Base-by-base conservation (phyloP, 2,888 invertebrate species). In the Meliscaeva auricollis region DNA sequence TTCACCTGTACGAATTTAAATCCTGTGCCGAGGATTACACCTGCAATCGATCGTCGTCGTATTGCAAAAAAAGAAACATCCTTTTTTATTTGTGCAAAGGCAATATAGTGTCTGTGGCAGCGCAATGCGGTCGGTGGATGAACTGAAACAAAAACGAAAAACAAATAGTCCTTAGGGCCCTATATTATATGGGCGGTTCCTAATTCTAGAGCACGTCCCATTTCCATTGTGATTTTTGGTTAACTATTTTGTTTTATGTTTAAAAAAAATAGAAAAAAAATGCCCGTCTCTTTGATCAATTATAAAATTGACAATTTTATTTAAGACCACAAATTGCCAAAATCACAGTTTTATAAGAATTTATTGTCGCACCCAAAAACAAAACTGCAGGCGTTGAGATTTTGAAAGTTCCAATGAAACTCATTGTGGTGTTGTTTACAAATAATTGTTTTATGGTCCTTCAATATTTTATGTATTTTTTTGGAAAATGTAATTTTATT, bases 1-100 rank as follows among this genome's bases (percentile, higher is more conserved):
- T 75, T 85, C 85, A 85, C 85, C 85, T 85, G 85, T 85, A 85
- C 85, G 70, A 85, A 81, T 85, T 85, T 85, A 85, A 85, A 85
- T 85, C 85, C 85, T 85, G 85, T 73, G 80, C 85, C 68, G 69
- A 73, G 80, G 81, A 81, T 77, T 85, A 85, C 85, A 85, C 85
- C 85, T 85, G 85, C 85, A 74, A 81, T 85, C 76, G 35, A 58
- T 58, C 74, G 79, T 82, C 77, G 77, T 75, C 44, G 64, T 79
- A 84, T 84, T 72, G 80, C 80, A 76, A 85, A 85, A 76, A 81
- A 54, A n/a, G n/a, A 73, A 85, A 81, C 73, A 85, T 74, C 78
- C 74, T 83, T 81, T 54, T 64, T 70, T 38, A 35, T 38, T 3
- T 58, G 66, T 4, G 64, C 66, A 35, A 32, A 72, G 56, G 58